A percentile compares a stretch with the other conserved stretches of the same genome.
These are phyloP conservation scores for Microctenopoma lineatum DNA, from an alignment of 2,797 vertebrate species.

Conservation along the genomic window DNA sequence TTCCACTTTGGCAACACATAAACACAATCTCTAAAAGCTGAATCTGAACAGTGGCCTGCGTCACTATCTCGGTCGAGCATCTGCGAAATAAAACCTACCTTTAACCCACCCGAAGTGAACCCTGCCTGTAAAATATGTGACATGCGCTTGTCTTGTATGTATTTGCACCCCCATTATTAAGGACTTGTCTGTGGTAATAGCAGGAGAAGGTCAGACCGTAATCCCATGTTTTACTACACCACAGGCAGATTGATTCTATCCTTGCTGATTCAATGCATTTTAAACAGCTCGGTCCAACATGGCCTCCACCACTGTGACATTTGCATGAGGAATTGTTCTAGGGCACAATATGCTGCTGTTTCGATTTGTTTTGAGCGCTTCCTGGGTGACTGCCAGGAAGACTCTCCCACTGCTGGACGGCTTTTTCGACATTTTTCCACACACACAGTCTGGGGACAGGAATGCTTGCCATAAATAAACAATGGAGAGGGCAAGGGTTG, in stretches of 20 bases:
- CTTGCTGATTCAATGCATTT: conserved; percentile 81
- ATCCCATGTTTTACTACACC: conserved; percentile 78
- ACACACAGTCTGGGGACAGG: conserved; percentile 14
- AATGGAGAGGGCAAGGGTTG: conserved; percentile 18
- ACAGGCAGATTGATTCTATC: conserved; percentile 77
- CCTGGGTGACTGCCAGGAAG: conserved; percentile 54
- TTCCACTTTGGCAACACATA: conserved; percentile 51
- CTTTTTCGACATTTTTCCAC: conserved; percentile 25
- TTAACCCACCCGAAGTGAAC: conserved; percentile 42
- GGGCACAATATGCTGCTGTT: conserved; percentile 62
- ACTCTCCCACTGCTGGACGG: conserved; percentile 35
- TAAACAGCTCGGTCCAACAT: conserved; percentile 79
- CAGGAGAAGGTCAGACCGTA: conserved; percentile 79
- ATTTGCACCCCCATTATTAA: conserved; percentile 62
- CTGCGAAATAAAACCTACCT: conserved; percentile 25
- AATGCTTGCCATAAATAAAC: conserved; percentile 13
- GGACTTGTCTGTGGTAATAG: conserved; percentile 62
- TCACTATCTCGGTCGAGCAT: conserved; percentile 14
- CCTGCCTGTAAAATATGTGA: conserved; percentile 40
- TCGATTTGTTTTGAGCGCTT: conserved; percentile 58
- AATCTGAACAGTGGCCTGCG: conserved; percentile 40
- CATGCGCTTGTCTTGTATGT: conserved; percentile 63
- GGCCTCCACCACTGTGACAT: conserved; percentile 72
- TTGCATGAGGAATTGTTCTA: conserved; percentile 77
- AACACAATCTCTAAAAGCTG: conserved; percentile 38